Evolutionary conservation across 2,888 invertebrate genomes (phyloP).

Genomic region (Cinara cedri): DNA sequence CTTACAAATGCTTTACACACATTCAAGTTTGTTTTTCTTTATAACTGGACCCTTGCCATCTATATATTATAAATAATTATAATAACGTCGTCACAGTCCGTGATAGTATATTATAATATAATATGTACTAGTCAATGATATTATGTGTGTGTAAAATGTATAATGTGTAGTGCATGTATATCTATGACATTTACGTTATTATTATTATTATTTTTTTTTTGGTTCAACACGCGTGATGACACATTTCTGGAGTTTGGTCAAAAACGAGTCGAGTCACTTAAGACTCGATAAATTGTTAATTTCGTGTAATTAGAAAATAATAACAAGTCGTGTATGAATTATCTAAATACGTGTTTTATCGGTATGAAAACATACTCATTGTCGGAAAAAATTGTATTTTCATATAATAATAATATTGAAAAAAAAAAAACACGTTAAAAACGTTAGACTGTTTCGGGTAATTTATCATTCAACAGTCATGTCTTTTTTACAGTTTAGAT

Average conservation of each 20-base stretch:
- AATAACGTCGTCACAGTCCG: conserved; percentile 5
- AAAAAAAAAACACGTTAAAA: background rate
- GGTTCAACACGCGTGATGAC: conserved; percentile 3
- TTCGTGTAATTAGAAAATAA: background rate
- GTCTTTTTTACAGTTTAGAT: background rate
- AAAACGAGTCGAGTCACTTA: conserved; percentile 36
- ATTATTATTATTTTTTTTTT: too few relatives aligned
- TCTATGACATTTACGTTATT: conserved; percentile 8
- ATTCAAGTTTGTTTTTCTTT: conserved; percentile 32
- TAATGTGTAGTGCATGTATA: too few relatives aligned
- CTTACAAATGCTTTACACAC: conserved; percentile 12
- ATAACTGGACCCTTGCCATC: background rate
- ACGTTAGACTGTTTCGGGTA: background rate
- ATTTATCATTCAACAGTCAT: conserved; percentile 4
- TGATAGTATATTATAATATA: background rate
- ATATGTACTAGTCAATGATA: too few relatives aligned
- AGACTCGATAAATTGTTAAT: background rate
- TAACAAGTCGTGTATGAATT: conserved; percentile 8
- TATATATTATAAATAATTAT: background rate
- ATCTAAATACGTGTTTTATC: background rate
- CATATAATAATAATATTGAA: background rate
- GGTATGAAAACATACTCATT: background rate
- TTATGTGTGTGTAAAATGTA: background rate
- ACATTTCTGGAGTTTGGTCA: conserved; percentile 12
- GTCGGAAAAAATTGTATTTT: conserved; percentile 27